These are phyloP conservation scores for Anarsia innoxiella DNA, from an alignment of 2,888 invertebrate species.

Conservation along the genomic window DNA sequence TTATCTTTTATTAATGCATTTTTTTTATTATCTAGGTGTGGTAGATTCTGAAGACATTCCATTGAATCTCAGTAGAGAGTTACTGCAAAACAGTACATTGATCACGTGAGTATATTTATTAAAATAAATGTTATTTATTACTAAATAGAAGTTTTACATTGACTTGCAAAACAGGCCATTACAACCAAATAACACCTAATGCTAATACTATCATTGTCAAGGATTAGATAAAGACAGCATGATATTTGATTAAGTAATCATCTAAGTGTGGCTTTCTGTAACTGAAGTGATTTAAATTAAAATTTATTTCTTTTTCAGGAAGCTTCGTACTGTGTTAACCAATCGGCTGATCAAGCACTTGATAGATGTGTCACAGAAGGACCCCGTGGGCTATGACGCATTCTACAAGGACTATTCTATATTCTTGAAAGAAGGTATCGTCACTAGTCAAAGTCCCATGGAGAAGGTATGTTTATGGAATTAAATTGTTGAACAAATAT, in stretches of 20 bases:
- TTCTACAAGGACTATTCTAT: constrained; percentile 95
- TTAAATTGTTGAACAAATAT: too few relatives aligned
- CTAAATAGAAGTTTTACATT: too few relatives aligned
- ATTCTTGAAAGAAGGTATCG: constrained; percentile 96
- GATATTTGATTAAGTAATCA: too few relatives aligned
- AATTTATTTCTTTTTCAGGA: constrained; percentile 69
- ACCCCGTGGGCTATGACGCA: constrained; percentile 84
- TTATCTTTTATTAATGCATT: too few relatives aligned
- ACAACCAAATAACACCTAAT: too few relatives aligned
- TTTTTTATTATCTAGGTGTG: constrained; percentile 76
- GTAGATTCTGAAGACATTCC: constrained; percentile 99
- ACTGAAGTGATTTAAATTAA: too few relatives aligned
- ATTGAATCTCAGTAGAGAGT: constrained; percentile 94
- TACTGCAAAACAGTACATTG: constrained; percentile 94
- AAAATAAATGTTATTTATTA: background rate
- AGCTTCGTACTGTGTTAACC: constrained; percentile 88
- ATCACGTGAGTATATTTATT: constrained; percentile 78
- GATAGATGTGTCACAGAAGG: constrained; percentile 88
- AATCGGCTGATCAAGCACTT: constrained; percentile 89
- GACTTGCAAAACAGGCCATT: too few relatives aligned
- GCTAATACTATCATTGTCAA: too few relatives aligned
- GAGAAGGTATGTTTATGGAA: constrained; percentile 90
- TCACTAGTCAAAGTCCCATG: constrained; percentile 84
- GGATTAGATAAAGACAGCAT: too few relatives aligned
- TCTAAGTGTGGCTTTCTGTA: too few relatives aligned